Evolutionary conservation across 2,888 invertebrate species (phyloP), one percentile per base, ranked within the genome.

Genomic region (Lordiphosa fenestrarum): DNA sequence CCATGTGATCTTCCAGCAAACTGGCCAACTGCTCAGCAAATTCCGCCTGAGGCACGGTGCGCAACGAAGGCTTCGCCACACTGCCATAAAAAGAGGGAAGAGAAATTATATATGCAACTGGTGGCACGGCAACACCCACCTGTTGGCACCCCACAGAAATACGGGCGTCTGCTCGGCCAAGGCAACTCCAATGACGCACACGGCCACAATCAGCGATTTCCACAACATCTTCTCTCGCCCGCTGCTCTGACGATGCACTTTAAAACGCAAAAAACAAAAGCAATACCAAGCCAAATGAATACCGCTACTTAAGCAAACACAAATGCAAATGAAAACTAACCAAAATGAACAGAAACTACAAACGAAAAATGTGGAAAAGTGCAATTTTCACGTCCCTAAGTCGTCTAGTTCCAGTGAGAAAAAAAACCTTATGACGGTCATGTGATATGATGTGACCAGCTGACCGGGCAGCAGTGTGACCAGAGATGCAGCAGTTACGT

Each of bases 111-210:
- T 42, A 4, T 44, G n/a, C 53, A 13, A 54, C 51, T 52, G 50
- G 55, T 51, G 12, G 55, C 30, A 10, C 2, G 1, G 25, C 6
- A 44, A 30, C 10, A 81, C 87, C 63, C 80, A 89, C 89, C 87
- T 88, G 73, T 81, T 69, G 61, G 76, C 76, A 30, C 91, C 92
- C 92, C 92, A 93, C 60, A 93, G 72, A 67, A 91, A 90, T 44
- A 92, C 92, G 66, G 93, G 93, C 37, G 92, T 91, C 66, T 90
- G 89, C 54, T 90, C 90, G 12, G 86, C 86, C 64, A 77, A 60
- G 56, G 84, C 73, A 53, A 84, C 73, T 58, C 86, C 80, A 66
- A 87, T 71, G 64, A 87, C 73, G 69, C 85, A 85, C 66, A 85
- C 30, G 9, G 30, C 62, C 66, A 82, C 70, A 69, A 87, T 65